A percentile compares a stretch with the other conserved stretches of the same genome.
These are phyloP conservation scores for Argyrosomus japonicus DNA, from an alignment of 2,113 vertebrate genomes.

Conservation along the genomic window DNA sequence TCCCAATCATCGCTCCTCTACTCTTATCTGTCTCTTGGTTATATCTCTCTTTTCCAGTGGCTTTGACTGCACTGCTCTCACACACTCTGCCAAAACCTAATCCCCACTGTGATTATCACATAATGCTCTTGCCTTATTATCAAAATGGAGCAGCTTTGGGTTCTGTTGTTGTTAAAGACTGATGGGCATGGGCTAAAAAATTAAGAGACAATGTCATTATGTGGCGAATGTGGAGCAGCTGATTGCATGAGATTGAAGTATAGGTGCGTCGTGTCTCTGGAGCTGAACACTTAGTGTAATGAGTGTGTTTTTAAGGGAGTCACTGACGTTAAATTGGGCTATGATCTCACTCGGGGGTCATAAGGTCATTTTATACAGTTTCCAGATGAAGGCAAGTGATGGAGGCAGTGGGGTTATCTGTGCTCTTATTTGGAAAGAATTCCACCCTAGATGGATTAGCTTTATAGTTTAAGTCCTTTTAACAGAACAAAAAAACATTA, in stretches of 20 bases:
- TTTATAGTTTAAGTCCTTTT: not conserved
- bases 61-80: slow-evolving; percentile 64
- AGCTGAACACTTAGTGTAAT: slow-evolving; percentile 76
- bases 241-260: slow-evolving; percentile 59
- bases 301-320: slow-evolving; percentile 69
- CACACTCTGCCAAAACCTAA: slow-evolving; percentile 71
- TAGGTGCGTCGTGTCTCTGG: slow-evolving; percentile 37
- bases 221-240: slow-evolving; percentile 55
- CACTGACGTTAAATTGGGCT: slow-evolving; percentile 61
- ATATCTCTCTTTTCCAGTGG: slow-evolving; percentile 68
- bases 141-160: slow-evolving; percentile 78
- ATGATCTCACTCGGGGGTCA: slow-evolving; percentile 74
- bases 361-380: slow-evolving; percentile 51
- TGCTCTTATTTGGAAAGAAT: not conserved
- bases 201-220: slow-evolving; percentile 68
- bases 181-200: slow-evolving; percentile 60
- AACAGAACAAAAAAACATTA: not conserved
- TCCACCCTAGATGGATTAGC: slow-evolving; percentile 3
- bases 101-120: slow-evolving; percentile 77
- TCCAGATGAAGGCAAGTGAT: slow-evolving; percentile 34
- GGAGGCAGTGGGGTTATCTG: slow-evolving; percentile 13
- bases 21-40: slow-evolving; percentile 71
- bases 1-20: slow-evolving; percentile 71
- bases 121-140: slow-evolving; percentile 79
- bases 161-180: slow-evolving; percentile 72